A percentile compares a stretch with the other conserved stretches of the same genome.
Evolutionary conservation across 1,140 invertebrate genomes (phyloP).

Genomic region (Drosophila gunungcola): DNA sequence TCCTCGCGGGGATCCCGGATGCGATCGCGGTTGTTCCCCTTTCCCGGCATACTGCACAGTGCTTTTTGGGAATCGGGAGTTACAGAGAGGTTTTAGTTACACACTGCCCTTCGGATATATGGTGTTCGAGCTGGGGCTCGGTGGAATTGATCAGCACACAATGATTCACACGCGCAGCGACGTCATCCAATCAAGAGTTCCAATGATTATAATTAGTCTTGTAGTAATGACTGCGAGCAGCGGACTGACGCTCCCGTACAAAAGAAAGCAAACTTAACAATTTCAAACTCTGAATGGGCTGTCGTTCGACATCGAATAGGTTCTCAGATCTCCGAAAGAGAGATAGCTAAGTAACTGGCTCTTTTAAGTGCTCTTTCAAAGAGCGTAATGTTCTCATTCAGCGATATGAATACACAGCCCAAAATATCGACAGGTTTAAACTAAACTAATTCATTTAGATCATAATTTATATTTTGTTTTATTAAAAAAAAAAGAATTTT

Average conservation of each 20-base stretch:
- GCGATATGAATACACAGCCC: background rate
- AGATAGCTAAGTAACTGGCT: conserved; percentile 12
- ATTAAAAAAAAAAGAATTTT: too few species aligned
- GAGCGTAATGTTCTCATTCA: background rate
- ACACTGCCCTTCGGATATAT: background rate
- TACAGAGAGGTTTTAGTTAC: conserved; percentile 21
- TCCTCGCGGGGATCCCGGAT: conserved; percentile 82
- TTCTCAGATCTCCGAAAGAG: conserved; percentile 14
- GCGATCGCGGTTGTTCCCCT: conserved; percentile 75
- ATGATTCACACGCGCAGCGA: conserved; percentile 27
- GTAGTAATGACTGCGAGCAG: conserved; percentile 15
- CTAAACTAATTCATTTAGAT: too few species aligned
- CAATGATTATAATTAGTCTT: conserved; percentile 21
- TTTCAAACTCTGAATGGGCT: conserved; percentile 14
- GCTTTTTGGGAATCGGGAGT: conserved; percentile 24
- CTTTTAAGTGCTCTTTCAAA: background rate
- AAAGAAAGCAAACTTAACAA: conserved; percentile 1
- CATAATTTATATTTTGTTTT: background rate
- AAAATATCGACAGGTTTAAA: background rate
- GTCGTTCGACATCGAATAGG: background rate
- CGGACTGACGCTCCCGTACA: conserved; percentile 16
- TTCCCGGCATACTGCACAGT: conserved; percentile 62
- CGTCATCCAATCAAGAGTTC: conserved; percentile 12
- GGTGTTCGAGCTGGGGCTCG: background rate
- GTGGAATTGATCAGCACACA: conserved; percentile 2